A percentile compares a stretch with the other conserved stretches of the same genome.
These are phyloP conservation scores for Drosophila parabipectinata DNA, from an alignment of 1,140 invertebrate genomes.

Conservation along the genomic window DNA sequence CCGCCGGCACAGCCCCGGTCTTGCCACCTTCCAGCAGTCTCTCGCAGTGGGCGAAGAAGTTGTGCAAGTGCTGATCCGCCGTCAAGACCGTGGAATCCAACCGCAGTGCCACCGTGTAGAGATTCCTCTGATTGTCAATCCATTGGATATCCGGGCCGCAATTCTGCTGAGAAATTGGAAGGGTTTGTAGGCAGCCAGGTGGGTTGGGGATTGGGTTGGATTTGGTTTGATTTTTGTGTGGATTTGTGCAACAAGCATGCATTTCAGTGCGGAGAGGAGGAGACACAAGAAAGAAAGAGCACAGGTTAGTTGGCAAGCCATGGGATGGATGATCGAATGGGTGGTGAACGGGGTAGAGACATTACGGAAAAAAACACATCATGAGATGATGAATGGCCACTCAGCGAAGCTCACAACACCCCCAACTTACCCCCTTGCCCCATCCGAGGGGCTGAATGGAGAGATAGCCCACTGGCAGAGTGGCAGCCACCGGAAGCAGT, in stretches of 20 bases:
- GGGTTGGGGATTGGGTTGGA: constrained; percentile 11
- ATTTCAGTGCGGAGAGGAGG: constrained; percentile 39
- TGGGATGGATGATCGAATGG: constrained; percentile 22
- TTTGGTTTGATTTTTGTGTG: constrained; percentile 18
- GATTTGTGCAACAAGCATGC: constrained; percentile 39
- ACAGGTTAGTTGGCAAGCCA: constrained; percentile 65
- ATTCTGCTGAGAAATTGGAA: constrained; percentile 87
- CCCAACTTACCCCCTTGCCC: constrained; percentile 92
- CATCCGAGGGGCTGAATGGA: constrained; percentile 94
- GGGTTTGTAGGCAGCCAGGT: constrained; percentile 74
- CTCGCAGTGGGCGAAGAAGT: constrained; percentile 92
- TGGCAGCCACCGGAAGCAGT: constrained; percentile 91
- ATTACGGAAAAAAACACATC: constrained; percentile 12
- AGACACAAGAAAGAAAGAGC: constrained; percentile 51
- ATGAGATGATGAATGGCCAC: constrained; percentile 61
- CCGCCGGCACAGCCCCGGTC: constrained; percentile 87
- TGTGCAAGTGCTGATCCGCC: constrained; percentile 92
- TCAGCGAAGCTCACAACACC: constrained; percentile 27
- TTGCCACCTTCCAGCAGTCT: constrained; percentile 87
- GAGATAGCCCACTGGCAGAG: constrained; percentile 94
- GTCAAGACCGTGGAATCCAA: constrained; percentile 95
- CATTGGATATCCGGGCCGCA: constrained; percentile 95
- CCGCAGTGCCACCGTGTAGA: constrained; percentile 93
- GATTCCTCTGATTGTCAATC: constrained; percentile 94
- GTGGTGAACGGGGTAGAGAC: constrained; percentile 21